phyloP scores from a whole-genome alignment of 2,888 invertebrate genomes.

The Patella caerulea region DNA sequence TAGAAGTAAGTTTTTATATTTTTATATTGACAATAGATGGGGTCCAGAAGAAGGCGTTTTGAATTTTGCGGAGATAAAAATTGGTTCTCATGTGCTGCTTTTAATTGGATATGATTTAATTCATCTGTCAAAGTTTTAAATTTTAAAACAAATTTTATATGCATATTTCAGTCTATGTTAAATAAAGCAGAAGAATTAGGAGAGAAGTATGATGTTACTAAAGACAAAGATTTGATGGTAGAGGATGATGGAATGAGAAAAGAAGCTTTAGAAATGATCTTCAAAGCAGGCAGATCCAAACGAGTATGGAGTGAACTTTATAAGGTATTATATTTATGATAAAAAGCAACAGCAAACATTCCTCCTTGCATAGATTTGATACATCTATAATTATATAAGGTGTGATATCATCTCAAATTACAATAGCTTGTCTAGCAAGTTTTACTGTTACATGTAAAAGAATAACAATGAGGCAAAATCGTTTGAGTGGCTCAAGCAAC shows the following conservation, averaged over 20 bases:
- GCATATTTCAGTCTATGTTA: conserved; percentile 74
- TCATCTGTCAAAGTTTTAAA: no score
- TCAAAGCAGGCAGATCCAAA: conserved; percentile 84
- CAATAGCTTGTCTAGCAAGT: no score
- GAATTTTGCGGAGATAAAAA: not conserved
- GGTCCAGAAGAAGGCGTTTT: no score
- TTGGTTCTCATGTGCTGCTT: not conserved
- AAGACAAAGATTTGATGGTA: conserved; percentile 86
- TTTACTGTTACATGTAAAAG: no score
- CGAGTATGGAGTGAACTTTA: conserved; percentile 99
- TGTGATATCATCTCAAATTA: not conserved
- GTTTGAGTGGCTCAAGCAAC: no score
- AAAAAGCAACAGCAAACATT: not conserved
- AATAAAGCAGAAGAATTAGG: conserved; percentile 81
- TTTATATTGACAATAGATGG: no score
- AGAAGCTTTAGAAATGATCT: conserved; percentile 88
- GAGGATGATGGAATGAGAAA: conserved; percentile 83
- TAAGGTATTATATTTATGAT: conserved; percentile 79
- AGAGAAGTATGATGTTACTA: conserved; percentile 84
- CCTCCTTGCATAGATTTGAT: not conserved
- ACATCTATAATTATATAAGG: not conserved
- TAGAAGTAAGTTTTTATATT: conserved; percentile 76
- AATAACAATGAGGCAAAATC: no score
- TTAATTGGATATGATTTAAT: not conserved
- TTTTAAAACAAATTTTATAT: no score